Evolutionary conservation across 1,140 invertebrate species (phyloP).

Genomic region (Trinorchestia longiramus): DNA sequence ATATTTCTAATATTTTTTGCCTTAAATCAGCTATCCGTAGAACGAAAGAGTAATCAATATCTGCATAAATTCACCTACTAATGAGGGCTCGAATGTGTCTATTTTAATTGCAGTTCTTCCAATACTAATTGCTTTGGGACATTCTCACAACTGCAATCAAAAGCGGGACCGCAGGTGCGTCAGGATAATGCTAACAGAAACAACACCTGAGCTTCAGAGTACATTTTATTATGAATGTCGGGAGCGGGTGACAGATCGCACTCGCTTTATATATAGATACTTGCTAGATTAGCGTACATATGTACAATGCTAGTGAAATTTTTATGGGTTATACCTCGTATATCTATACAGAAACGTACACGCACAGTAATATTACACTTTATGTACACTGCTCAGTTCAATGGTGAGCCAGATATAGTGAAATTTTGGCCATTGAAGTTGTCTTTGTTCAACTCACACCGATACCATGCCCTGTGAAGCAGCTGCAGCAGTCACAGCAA

Average conservation of each 20-base stretch:
- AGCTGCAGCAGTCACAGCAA: no score
- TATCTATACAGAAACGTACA: background rate
- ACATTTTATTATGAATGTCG: background rate
- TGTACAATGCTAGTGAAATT: background rate
- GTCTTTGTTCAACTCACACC: no score
- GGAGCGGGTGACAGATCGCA: background rate
- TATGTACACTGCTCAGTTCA: background rate
- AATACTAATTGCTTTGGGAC: background rate
- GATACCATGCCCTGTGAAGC: no score
- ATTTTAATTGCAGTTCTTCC: background rate
- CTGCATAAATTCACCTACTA: background rate
- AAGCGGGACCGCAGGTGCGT: background rate
- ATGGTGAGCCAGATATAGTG: background rate
- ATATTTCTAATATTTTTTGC: background rate
- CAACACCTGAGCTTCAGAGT: background rate
- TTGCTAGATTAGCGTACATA: background rate
- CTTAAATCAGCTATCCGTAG: background rate
- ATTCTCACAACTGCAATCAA: background rate
- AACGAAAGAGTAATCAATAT: background rate
- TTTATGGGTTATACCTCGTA: background rate
- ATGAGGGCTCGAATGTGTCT: background rate
- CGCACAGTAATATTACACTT: background rate
- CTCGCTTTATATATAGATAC: background rate
- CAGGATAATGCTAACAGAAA: background rate
- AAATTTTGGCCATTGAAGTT: background rate